Evolutionary conservation across 1,140 invertebrate genomes (phyloP).

Genomic region (Drosophila bipectinata): DNA sequence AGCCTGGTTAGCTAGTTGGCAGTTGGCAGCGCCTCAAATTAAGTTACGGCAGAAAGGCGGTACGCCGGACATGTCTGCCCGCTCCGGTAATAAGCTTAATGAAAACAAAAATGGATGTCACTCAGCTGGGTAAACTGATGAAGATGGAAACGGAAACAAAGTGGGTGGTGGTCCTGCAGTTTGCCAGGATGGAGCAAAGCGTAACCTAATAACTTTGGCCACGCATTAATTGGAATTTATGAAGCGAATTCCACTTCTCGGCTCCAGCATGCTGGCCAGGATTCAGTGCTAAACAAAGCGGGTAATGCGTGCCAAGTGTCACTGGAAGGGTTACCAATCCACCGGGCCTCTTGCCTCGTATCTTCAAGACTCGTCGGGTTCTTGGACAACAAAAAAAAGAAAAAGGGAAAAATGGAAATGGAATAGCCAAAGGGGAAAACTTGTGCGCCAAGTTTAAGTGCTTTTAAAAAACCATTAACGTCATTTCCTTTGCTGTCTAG

Average conservation of each 20-base stretch:
- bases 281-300: constrained; percentile 62
- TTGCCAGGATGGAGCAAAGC: constrained; percentile 20
- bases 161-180: no score
- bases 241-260: constrained; percentile 44
- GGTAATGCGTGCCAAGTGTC: constrained; percentile 52
- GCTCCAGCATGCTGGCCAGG: constrained; percentile 15
- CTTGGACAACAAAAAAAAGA: no score
- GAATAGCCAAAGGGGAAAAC: constrained; percentile 17
- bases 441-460: constrained; percentile 76
- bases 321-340: constrained; percentile 51
- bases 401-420: constrained; percentile 14
- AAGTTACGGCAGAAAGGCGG: constrained; percentile 50
- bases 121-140: constrained; percentile 61
- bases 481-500: constrained; percentile 62
- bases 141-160: constrained; percentile 51
- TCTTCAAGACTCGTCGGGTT: no score
- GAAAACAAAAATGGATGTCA: constrained; percentile 75
- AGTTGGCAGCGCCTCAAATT: constrained; percentile 38
- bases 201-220: constrained; percentile 77
- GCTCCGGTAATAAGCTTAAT: constrained; percentile 68
- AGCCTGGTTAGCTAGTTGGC: constrained; percentile 29
- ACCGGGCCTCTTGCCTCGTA: neutral
- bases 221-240: constrained; percentile 79
- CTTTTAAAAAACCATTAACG: constrained; percentile 82
- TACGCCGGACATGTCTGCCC: constrained; percentile 55